Base-by-base conservation (phyloP, 2,888 invertebrate genomes). In the Dolomedes plantarius region DNA sequence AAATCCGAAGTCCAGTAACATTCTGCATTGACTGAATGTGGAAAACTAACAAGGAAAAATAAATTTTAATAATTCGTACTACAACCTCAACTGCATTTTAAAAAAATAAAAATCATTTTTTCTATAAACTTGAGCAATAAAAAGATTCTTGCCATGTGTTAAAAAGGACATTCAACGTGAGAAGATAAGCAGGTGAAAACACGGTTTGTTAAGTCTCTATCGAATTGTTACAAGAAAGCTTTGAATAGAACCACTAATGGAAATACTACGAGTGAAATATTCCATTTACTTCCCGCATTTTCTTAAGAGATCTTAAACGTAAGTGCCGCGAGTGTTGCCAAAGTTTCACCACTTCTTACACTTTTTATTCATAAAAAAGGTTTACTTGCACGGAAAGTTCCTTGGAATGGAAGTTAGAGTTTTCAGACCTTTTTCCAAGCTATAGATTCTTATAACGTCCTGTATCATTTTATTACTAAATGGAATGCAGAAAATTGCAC, bases 231-330 rank as follows among this genome's bases (percentile, higher is more conserved):
- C 73, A 74, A n/a, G 16, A 13, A 31, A 39, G 41, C 27, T 50
- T 39, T 76, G 75, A 77, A 83, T 83, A 46, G 67, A 75, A 23
- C 29, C 72, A 36, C 83, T 77, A 77, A 83, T 77, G 77, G 83
- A 83, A 83, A 36, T 67, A 56, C 72, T 73, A 77, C 46, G 65
- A 77, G 50, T 67, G 72, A 77, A 83, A 77, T 83, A 77, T 77
- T 83, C 72, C 72, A 83, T 77, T 77, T 77, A 76, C 67, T 19
- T 74, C n/a, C 23, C 56, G 29, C 75, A 64, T 56, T 76, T 64
- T 69, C 31, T 69, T 65, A 62, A 62, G 27, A 82, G 75, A 71
- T 71, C 82, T 82, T 76, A 82, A 82, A 65, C 75, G 71, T 64
- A 76, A 76, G 71, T 82, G 71, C 64, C 32, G 39, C 32, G 64